Conservation (phyloP, 64 coral and sea anemone genomes). For the Montipora cactus region DNA sequence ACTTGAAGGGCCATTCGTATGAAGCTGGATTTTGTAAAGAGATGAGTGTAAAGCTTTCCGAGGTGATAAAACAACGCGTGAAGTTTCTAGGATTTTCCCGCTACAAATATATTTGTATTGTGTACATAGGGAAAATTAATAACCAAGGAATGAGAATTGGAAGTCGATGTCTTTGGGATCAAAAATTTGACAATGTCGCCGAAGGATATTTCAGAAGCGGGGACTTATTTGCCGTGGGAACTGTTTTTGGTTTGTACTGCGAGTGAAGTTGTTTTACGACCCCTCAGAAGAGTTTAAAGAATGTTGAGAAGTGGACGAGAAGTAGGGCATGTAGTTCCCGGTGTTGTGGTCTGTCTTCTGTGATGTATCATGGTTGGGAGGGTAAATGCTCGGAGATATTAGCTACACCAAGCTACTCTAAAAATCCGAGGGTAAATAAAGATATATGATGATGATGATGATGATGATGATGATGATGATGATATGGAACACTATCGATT, state of each 20-base stretch:
- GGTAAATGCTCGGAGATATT: no score
- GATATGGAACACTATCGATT: no score
- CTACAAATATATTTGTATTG: slow-evolving; percentile 88
- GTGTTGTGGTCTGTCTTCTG: background rate
- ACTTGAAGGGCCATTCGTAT: slow-evolving; percentile 69
- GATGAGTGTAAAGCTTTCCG: slow-evolving; percentile 78
- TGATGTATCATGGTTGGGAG: no score
- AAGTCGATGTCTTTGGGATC: slow-evolving; percentile 85
- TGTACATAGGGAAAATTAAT: slow-evolving; percentile 79
- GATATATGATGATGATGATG: no score
- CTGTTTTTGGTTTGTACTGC: slow-evolving; percentile 85
- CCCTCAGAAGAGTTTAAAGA: background rate
- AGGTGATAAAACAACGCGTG: slow-evolving; percentile 83
- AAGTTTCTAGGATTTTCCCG: slow-evolving; percentile 82
- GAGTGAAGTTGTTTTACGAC: slow-evolving; percentile 43
- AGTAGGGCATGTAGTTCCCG: background rate
- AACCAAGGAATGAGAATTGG: slow-evolving; percentile 88
- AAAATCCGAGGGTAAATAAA: no score
- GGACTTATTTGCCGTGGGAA: slow-evolving; percentile 78
- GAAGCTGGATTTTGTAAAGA: slow-evolving; percentile 80
- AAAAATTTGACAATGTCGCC: slow-evolving; percentile 72
- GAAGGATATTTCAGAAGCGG: slow-evolving; percentile 78
- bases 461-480: no score
- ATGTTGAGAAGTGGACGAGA: no score
- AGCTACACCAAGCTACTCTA: no score